Evolutionary conservation across 2,888 invertebrate species (phyloP).

Genomic region (Octodonta nipae): DNA sequence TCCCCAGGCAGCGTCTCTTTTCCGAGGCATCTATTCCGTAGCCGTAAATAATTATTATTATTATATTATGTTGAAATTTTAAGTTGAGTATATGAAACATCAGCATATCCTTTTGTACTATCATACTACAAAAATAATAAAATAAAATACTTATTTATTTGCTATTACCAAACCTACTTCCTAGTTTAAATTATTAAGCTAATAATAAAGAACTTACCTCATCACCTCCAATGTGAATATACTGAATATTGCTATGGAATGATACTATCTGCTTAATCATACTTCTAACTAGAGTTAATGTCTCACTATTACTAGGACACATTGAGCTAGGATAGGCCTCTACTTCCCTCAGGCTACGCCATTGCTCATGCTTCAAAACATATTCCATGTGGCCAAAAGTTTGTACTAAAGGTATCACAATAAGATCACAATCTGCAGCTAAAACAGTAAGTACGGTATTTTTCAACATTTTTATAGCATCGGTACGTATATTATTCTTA

Average conservation of each 20-base stretch:
- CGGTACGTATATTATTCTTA: no score
- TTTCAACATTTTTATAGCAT: neutral
- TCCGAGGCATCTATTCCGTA: no score
- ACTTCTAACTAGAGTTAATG: slow-evolving; percentile 47
- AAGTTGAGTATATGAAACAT: no score
- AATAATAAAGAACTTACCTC: slow-evolving; percentile 50
- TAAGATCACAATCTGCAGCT: slow-evolving; percentile 51
- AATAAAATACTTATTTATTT: no score
- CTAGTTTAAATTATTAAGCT: no score
- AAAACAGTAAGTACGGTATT: slow-evolving; percentile 3
- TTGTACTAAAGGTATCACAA: slow-evolving; percentile 67
- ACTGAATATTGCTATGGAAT: slow-evolving; percentile 50
- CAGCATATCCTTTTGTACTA: no score
- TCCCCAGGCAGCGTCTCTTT: no score
- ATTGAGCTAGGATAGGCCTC: slow-evolving; percentile 55
- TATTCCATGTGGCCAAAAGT: slow-evolving; percentile 81
- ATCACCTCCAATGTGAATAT: slow-evolving; percentile 72
- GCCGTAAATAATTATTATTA: no score
- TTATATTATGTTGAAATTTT: no score
- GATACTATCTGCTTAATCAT: slow-evolving; percentile 60
- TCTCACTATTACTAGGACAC: slow-evolving; percentile 54
- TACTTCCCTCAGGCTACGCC: slow-evolving; percentile 51
- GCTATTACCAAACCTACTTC: no score
- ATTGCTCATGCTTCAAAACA: slow-evolving; percentile 59
- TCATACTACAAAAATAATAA: no score